Evolutionary conservation across 2,797 vertebrate genomes (phyloP).

Genomic region (Vespertilio murinus): DNA sequence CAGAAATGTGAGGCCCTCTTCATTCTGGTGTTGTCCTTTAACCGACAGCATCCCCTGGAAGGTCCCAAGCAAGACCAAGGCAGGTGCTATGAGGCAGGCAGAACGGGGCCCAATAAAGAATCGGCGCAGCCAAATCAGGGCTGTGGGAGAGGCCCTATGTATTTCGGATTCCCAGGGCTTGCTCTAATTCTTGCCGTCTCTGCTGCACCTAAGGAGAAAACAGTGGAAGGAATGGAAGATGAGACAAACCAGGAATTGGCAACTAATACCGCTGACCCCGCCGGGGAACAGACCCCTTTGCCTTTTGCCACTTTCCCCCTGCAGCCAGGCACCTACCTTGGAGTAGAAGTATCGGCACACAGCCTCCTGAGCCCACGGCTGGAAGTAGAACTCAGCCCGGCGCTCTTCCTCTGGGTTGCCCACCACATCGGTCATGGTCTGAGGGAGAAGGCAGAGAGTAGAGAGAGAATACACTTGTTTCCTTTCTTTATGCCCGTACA

Average conservation of each 20-base stretch:
- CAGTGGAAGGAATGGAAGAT: background rate
- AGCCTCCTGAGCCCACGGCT: slow-evolving; percentile 98
- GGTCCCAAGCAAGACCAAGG: slow-evolving; percentile 79
- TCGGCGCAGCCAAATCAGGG: slow-evolving; percentile 74
- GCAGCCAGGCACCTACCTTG: slow-evolving; percentile 87
- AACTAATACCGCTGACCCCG: background rate
- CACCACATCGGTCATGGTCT: slow-evolving; percentile 99
- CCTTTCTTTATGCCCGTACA: background rate
- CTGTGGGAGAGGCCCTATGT: slow-evolving; percentile 87
- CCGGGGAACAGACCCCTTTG: background rate
- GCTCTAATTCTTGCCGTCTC: slow-evolving; percentile 97
- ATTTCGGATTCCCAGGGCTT: slow-evolving; percentile 98
- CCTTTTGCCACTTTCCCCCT: background rate
- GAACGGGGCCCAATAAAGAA: slow-evolving; percentile 73
- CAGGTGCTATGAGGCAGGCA: slow-evolving; percentile 76
- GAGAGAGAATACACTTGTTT: background rate
- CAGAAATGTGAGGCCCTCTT: slow-evolving; percentile 72
- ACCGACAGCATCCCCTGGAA: slow-evolving; percentile 75
- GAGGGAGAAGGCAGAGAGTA: background rate
- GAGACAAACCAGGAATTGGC: slow-evolving; percentile 4
- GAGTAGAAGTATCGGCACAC: slow-evolving; percentile 99
- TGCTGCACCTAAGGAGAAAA: slow-evolving; percentile 93
- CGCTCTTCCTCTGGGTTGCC: slow-evolving; percentile 98
- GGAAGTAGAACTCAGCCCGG: slow-evolving; percentile 98
- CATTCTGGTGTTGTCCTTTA: slow-evolving; percentile 69